Percentiles rank a stretch among this genome's conserved stretches.
Conservation (phyloP, 2,797 vertebrate species). For the Notolabrus celidotus region DNA sequence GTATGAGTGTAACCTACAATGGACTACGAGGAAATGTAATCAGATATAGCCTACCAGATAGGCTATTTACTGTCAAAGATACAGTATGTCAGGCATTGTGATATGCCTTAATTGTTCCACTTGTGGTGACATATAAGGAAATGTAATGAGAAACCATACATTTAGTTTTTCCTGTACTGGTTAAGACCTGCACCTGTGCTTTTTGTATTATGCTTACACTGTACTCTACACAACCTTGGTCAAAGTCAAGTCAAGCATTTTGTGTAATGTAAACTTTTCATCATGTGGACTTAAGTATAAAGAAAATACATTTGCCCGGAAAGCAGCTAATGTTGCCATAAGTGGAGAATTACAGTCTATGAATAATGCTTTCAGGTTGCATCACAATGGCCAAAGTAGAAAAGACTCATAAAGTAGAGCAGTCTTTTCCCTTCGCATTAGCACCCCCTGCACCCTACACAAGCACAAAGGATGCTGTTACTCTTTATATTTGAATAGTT, state of each 20-base stretch:
- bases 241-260: background rate
- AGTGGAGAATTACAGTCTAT: background rate
- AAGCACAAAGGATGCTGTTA: background rate
- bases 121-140: background rate
- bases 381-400: background rate
- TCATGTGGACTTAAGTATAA: background rate
- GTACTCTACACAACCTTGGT: background rate
- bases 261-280: background rate
- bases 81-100: background rate
- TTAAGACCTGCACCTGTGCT: too few relatives aligned
- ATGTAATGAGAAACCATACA: background rate
- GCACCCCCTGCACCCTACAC: background rate
- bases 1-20: background rate
- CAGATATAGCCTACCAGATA: background rate
- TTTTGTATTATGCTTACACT: background rate
- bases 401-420: background rate
- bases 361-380: background rate
- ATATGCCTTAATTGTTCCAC: background rate
- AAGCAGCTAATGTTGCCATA: background rate
- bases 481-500: background rate
- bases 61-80: background rate
- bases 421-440: too few relatives aligned
- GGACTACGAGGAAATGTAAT: slow-evolving; percentile 16
- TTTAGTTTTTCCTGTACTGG: background rate
- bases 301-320: background rate